phyloP scores from a whole-genome alignment of 2,797 vertebrate genomes.

The Pteronotus mesoamericanus region DNA sequence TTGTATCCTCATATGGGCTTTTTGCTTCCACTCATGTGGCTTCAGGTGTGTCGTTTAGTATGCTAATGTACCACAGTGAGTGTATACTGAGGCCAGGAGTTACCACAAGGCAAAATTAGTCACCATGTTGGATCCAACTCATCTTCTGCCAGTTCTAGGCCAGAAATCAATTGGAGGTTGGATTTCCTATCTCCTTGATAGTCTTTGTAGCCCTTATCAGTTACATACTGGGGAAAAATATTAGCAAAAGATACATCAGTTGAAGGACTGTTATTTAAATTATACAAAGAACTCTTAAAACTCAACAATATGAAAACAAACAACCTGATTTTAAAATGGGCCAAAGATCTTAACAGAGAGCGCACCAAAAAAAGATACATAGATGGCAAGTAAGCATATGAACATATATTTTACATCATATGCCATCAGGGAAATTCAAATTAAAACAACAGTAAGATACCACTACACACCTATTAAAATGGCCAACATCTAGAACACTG shows the following conservation, averaged over 20 bases:
- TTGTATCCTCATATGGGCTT: background rate
- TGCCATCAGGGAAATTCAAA: background rate
- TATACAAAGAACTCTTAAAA: background rate
- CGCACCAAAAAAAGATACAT: background rate
- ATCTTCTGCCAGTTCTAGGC: background rate
- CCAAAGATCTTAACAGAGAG: background rate
- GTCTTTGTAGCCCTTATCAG: background rate
- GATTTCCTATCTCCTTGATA: background rate
- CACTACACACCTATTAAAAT: background rate
- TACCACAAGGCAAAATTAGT: background rate
- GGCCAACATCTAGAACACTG: background rate
- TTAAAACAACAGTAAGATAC: background rate
- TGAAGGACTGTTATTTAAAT: background rate
- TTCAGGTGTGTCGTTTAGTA: background rate
- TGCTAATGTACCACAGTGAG: too few species aligned
- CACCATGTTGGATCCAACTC: background rate
- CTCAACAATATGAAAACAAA: background rate
- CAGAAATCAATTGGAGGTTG: background rate
- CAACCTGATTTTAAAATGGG: background rate
- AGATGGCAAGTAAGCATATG: background rate
- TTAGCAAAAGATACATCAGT: background rate
- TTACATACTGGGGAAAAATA: background rate
- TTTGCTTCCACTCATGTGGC: background rate
- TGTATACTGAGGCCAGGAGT: background rate
- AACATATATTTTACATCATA: background rate